phyloP scores from a whole-genome alignment of 2,797 vertebrate genomes.

The Chiloscyllium punctatum region DNA sequence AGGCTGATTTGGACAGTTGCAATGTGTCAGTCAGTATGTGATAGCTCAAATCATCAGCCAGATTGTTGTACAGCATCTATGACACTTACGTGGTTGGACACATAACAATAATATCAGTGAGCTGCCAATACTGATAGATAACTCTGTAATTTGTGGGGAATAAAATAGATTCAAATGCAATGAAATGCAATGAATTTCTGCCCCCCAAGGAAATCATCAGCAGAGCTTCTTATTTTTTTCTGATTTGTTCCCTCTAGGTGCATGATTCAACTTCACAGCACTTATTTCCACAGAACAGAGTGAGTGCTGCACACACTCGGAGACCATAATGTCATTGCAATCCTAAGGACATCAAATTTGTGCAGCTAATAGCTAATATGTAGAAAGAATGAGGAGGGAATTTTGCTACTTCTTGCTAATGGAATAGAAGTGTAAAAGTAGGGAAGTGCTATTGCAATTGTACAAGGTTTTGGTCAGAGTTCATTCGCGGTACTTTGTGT shows the following conservation, averaged over 20 bases:
- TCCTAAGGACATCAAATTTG: background rate
- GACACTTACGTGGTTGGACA: background rate
- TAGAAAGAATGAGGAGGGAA: too few relatives aligned
- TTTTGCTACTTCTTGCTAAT: too few relatives aligned
- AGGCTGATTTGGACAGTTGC: background rate
- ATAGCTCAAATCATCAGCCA: background rate
- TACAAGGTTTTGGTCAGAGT: too few relatives aligned
- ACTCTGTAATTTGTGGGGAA: background rate
- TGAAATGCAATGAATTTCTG: background rate
- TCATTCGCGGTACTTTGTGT: too few relatives aligned
- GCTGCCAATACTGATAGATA: background rate
- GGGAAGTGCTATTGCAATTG: too few relatives aligned
- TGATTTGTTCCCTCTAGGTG: too few relatives aligned
- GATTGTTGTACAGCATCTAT: background rate
- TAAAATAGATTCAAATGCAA: background rate
- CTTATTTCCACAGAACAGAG: background rate
- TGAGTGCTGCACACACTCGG: background rate
- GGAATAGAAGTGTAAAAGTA: too few relatives aligned
- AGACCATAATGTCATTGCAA: background rate
- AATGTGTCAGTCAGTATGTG: background rate
- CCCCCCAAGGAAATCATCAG: background rate
- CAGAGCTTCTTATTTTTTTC: background rate
- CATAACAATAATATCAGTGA: background rate
- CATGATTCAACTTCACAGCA: background rate
- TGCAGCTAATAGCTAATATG: too few relatives aligned